Evolutionary conservation across 2,113 vertebrate genomes (phyloP).

Genomic region (Lamprotornis superbus): DNA sequence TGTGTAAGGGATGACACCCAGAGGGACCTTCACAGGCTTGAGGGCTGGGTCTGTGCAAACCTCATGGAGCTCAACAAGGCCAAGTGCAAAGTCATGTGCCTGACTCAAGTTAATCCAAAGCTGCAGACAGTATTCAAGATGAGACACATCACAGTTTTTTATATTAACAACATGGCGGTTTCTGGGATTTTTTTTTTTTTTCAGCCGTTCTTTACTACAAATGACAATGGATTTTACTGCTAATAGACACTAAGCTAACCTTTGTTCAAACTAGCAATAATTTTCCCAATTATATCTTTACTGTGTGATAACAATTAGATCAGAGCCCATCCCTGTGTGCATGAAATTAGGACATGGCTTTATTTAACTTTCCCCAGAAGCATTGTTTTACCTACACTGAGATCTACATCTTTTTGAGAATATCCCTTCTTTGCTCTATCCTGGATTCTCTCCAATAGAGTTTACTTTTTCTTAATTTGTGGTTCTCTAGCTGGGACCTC

Average conservation of each 20-base stretch:
- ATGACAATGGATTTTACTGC: not conserved
- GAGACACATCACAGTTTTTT: not conserved
- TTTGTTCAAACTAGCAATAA: not conserved
- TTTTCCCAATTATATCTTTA: not conserved
- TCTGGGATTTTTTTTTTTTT: fast-evolving
- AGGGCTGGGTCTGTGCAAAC: fast-evolving
- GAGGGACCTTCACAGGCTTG: not conserved
- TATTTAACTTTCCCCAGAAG: not conserved
- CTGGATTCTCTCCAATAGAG: not conserved
- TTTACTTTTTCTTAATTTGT: not conserved
- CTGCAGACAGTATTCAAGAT: not conserved
- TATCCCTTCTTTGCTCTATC: not conserved
- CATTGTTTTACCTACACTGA: not conserved
- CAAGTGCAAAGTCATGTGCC: not conserved
- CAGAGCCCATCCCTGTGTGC: not conserved
- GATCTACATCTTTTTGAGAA: not conserved
- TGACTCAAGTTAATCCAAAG: too few species aligned
- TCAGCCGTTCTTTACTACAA: not conserved
- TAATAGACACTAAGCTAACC: not conserved
- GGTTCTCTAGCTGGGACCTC: not conserved
- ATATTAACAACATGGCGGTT: not conserved
- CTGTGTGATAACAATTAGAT: not conserved
- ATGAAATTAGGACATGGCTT: not conserved
- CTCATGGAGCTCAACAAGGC: not conserved
- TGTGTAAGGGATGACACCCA: not conserved